Evolutionary conservation across 2,113 vertebrate species (phyloP).

Genomic region (Cochlearius cochlearius): DNA sequence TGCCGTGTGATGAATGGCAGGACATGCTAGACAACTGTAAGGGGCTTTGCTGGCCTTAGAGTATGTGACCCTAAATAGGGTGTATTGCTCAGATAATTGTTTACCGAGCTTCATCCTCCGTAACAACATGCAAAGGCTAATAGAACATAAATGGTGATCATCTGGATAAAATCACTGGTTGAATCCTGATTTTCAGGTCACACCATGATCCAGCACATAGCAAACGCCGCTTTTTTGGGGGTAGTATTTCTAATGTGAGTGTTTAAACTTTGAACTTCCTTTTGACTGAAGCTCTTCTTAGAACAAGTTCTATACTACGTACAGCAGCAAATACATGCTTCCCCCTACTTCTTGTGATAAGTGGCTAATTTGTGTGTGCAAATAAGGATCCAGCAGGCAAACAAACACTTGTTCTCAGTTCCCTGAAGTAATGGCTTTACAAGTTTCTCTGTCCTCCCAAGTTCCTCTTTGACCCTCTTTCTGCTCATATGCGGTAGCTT

Average conservation of each 20-base stretch:
- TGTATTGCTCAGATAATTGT: background rate
- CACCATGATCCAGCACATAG: background rate
- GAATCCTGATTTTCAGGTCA: background rate
- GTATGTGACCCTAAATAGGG: background rate
- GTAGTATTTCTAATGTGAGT: background rate
- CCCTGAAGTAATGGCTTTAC: background rate
- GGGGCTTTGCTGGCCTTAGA: background rate
- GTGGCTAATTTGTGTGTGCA: background rate
- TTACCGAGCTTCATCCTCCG: background rate
- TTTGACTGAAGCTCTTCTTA: background rate
- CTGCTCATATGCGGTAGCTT: background rate
- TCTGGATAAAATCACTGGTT: background rate
- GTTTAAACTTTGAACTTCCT: background rate
- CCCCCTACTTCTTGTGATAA: background rate
- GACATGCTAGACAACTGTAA: background rate
- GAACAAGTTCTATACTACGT: background rate
- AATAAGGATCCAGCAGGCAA: background rate
- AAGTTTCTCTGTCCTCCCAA: background rate
- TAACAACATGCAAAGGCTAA: background rate
- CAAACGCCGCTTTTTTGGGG: fast-evolving
- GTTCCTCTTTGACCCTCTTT: background rate
- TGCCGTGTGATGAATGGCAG: background rate
- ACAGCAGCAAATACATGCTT: background rate
- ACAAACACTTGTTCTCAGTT: background rate
- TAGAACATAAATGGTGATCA: background rate